Evolutionary conservation across 2,797 vertebrate species (phyloP), one percentile per base, ranked within the genome.

Genomic region (Falco rusticolus): DNA sequence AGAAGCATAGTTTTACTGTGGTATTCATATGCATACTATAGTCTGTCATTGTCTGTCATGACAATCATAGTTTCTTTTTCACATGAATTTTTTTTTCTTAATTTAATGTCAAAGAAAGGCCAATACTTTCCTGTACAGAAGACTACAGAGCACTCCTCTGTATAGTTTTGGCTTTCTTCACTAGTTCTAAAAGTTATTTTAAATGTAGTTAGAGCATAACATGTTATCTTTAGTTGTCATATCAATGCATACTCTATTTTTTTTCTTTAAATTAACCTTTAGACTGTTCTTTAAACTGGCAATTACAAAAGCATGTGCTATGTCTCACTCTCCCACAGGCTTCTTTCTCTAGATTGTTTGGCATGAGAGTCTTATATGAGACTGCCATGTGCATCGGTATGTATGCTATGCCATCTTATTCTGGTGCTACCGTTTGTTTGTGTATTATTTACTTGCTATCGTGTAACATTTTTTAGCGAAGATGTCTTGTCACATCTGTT

Each of bases 21-120:
- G 10, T 28, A 25, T 72, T 71, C 25, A 25, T 61, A 65, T 17
- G 17, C 22, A 20, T 66, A 25, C 4, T 60, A 6, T 15, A 45
- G 13, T 8, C 26, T 5, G 28, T 56, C 7, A 48, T 20, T 47
- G 2, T 41, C 37, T 84, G 8, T 37, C 51, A 39, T 48, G 37
- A 56, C 25, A 7, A 70, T 6, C 4, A 8, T 6, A 63, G 1
- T 33, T 77, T 54, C 3, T 71, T 79, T 64, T 75, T n/a, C 5
- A 51, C 13, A 31, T 39, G 0, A 5, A 1, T 1, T 29, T 68
- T 64, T 64, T 89, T 84, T 77, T 1, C 19, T 25, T 5, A 0
- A 17, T 71, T 57, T 57, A 60, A 11, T 51, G 21, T 28, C 53
- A 56, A 76, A 37, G 17, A 47, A 50, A 78, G 18, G 16, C 4